phyloP scores from a whole-genome alignment of 2,113 vertebrate species.

The Amazona guildingii region DNA sequence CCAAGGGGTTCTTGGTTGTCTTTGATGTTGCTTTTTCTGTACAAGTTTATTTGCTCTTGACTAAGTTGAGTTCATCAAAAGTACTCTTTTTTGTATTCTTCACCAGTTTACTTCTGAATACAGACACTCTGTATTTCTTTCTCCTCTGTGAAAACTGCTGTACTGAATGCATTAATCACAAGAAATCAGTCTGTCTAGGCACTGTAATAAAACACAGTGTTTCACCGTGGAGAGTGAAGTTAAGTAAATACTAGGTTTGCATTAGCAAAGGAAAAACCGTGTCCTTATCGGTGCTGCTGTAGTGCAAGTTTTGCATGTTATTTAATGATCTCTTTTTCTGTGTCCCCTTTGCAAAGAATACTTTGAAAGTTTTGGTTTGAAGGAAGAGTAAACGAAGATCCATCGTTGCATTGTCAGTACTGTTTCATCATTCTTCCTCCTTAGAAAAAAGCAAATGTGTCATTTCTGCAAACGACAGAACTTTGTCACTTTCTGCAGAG shows the following conservation, averaged over 20 bases:
- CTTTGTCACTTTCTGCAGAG: neutral
- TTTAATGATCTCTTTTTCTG: neutral
- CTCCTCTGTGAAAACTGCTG: neutral
- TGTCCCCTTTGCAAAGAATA: neutral
- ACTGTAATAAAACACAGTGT: neutral
- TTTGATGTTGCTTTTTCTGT: conserved; percentile 14
- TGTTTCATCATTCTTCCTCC: neutral
- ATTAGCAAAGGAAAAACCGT: neutral
- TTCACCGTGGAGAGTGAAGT: neutral
- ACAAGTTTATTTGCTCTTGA: neutral
- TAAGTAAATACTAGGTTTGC: neutral
- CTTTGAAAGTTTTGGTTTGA: neutral
- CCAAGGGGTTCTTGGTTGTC: neutral
- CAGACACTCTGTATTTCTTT: neutral
- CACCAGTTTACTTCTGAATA: neutral
- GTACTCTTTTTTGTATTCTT: neutral
- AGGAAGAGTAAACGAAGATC: neutral
- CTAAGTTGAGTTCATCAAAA: neutral
- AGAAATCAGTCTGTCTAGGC: neutral
- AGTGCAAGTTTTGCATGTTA: neutral
- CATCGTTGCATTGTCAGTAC: neutral
- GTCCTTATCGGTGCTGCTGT: neutral
- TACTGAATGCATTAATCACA: neutral
- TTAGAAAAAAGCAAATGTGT: neutral
- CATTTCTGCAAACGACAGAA: neutral